Evolutionary conservation across 2,797 vertebrate genomes (phyloP).

Genomic region (Acanthopagrus latus): DNA sequence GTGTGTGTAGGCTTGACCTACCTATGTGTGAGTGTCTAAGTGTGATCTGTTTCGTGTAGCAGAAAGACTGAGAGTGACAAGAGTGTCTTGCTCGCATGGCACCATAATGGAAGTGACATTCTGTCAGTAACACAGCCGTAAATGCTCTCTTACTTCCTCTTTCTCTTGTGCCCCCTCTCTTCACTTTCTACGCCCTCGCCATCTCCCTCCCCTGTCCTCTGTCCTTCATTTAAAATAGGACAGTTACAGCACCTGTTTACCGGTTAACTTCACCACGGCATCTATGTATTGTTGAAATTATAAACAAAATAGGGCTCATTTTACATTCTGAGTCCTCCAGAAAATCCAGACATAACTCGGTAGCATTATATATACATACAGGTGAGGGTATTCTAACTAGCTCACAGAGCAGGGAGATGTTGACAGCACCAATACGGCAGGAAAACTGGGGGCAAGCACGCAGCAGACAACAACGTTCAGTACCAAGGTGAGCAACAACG

Average conservation of each 20-base stretch:
- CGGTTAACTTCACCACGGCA: neutral
- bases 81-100: conserved; percentile 47
- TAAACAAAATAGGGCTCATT: neutral
- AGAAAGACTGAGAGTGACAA: conserved; percentile 61
- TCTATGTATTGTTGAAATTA: neutral
- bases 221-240: conserved; percentile 31
- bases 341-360: neutral
- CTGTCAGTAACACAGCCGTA: conserved; percentile 56
- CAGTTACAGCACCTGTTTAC: neutral
- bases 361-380: too few species aligned
- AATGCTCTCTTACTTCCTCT: conserved; percentile 41
- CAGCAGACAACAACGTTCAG: neutral
- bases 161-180: conserved; percentile 6
- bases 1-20: conserved; percentile 17
- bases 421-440: neutral
- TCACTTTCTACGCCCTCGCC: conserved; percentile 7
- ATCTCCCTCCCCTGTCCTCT: conserved; percentile 11
- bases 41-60: conserved; percentile 38
- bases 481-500: too few species aligned
- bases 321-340: neutral
- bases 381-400: neutral
- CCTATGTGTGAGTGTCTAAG: conserved; percentile 25
- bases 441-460: neutral
- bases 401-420: neutral
- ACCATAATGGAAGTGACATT: conserved; percentile 51